Base-by-base conservation (phyloP, 1,140 invertebrate species). In the Trichoplusia ni region DNA sequence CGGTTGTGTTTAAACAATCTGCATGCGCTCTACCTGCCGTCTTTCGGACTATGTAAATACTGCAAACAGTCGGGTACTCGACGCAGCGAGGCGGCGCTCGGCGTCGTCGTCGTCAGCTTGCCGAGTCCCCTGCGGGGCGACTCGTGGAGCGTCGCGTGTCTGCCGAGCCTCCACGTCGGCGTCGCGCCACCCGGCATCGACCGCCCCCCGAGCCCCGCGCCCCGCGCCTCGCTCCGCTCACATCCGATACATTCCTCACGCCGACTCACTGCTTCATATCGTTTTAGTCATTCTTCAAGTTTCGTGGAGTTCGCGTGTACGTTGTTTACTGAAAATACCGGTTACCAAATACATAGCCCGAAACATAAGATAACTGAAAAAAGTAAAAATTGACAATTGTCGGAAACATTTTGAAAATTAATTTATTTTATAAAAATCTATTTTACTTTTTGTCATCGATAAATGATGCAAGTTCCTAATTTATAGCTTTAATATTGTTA, bases 81-180 rank as follows among this genome's bases (percentile, higher is more conserved):
- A 16, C 23, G n/a, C n/a, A n/a, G 16, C 4, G 31, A n/a, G 37
- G 9, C 16, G 56, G 21, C 42, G 27, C 53, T 29, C 35, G 56
- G 8, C 64, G 42, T 7, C 40, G 46, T 7, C 5, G 44, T 1
- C 51, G 38, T 42, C 31, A 9, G 61, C 27, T 19, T 13, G 11
- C 64, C 51, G 71, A 66, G 69, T 64, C 67, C 67, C 54, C 44
- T 64, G 71, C 76, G 76, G 68, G 31, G 59, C 47, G 54, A 69
- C 54, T 82, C 79, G 82, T 86, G 80, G 77, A 76, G 71, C 70
- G 75, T 77, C 80, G 84, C 82, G 82, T 86, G 84, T 87, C 84
- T 70, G 81, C 66, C 83, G 75, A 81, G 76, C 84, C 79, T 89
- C 86, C 86, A 88, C 86, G 86, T 89, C 79, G 84, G 72, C 86